These are phyloP conservation scores for Helicoverpa zea DNA, from an alignment of 1,140 invertebrate genomes.

Conservation along the genomic window DNA sequence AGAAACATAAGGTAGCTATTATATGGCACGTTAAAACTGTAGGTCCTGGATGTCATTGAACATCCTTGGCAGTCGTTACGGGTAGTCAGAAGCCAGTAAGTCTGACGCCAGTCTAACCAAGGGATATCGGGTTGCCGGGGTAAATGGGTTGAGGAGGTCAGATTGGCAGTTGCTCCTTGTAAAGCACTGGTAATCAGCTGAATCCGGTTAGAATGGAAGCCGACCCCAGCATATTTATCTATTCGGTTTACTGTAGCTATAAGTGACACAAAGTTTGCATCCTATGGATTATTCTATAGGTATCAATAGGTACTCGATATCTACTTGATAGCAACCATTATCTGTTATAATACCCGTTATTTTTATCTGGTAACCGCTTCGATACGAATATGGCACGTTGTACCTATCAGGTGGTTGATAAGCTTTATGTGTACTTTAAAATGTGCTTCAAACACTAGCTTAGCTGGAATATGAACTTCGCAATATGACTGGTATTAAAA, in stretches of 20 bases:
- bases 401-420: constrained; percentile 5
- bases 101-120: too few species aligned
- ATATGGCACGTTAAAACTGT: too few species aligned
- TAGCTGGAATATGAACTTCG: neutral
- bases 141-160: too few species aligned
- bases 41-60: too few species aligned
- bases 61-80: too few species aligned
- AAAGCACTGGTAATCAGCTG: too few species aligned
- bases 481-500: neutral
- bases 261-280: neutral
- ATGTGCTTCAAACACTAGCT: constrained; percentile 6
- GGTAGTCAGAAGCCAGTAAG: too few species aligned
- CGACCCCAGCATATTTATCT: neutral
- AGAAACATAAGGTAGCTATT: too few species aligned
- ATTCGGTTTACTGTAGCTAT: neutral
- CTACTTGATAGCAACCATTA: constrained; percentile 19
- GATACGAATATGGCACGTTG: neutral
- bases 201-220: too few species aligned
- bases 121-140: too few species aligned
- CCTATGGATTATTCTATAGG: neutral
- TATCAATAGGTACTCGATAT: neutral
- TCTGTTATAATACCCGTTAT: constrained; percentile 19
- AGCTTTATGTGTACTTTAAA: neutral
- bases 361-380: neutral
- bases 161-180: too few species aligned